A percentile compares a stretch with the other conserved stretches of the same genome.
Evolutionary conservation across 2,888 invertebrate genomes (phyloP).

Genomic region (Dilophus febrilis): DNA sequence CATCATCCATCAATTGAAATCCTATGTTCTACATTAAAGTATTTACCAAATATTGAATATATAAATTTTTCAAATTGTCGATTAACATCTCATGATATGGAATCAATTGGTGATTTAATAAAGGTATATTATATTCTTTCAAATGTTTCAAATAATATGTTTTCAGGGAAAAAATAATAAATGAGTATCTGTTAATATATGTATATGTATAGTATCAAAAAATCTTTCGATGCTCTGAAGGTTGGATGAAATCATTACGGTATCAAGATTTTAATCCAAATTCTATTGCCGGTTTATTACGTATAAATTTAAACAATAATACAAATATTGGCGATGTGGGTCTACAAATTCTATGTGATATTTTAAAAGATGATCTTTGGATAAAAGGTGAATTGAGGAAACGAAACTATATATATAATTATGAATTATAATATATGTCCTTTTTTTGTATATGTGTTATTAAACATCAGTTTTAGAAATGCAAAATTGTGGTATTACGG

Average conservation of each 20-base stretch:
- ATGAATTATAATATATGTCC: too few species aligned
- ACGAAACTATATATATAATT: too few species aligned
- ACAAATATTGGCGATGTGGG: slow-evolving; percentile 48
- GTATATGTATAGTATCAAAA: slow-evolving; percentile 37
- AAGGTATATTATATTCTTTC: slow-evolving; percentile 30
- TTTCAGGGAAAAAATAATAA: background rate
- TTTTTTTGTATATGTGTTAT: background rate
- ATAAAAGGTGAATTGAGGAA: slow-evolving; percentile 43
- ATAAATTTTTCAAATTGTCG: slow-evolving; percentile 54
- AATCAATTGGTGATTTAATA: slow-evolving; percentile 45
- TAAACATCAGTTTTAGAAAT: slow-evolving; percentile 43
- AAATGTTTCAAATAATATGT: too few species aligned
- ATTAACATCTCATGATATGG: slow-evolving; percentile 42
- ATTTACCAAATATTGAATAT: slow-evolving; percentile 46
- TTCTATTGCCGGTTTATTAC: slow-evolving; percentile 51
- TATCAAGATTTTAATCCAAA: slow-evolving; percentile 55
- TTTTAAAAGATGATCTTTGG: slow-evolving; percentile 63
- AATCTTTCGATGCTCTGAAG: slow-evolving; percentile 56
- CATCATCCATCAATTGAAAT: slow-evolving; percentile 55
- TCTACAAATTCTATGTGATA: slow-evolving; percentile 40
- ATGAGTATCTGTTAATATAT: background rate
- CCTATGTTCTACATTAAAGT: slow-evolving; percentile 48
- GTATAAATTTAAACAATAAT: slow-evolving; percentile 53
- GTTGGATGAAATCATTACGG: slow-evolving; percentile 66
- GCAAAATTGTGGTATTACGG: slow-evolving; percentile 56